These are phyloP conservation scores for Drosophila littoralis DNA, from an alignment of 1,140 invertebrate genomes.

Conservation along the genomic window DNA sequence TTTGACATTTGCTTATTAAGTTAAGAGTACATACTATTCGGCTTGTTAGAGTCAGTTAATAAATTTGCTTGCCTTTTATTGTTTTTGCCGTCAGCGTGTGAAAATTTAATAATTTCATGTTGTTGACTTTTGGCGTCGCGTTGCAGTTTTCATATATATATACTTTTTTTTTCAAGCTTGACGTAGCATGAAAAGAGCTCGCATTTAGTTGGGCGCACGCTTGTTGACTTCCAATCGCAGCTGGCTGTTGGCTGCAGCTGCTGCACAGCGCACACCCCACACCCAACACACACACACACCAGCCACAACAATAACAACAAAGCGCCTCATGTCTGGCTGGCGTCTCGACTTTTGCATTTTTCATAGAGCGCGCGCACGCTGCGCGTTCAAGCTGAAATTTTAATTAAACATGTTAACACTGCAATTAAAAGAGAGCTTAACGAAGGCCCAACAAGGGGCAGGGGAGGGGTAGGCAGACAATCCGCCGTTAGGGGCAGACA, in stretches of 20 bases:
- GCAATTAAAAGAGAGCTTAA: conserved; percentile 65
- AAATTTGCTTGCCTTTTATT: conserved; percentile 25
- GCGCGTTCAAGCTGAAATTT: conserved; percentile 70
- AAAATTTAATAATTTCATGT: conserved; percentile 74
- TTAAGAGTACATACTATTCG: conserved; percentile 11
- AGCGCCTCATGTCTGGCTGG: conserved; percentile 47
- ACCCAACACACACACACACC: conserved; percentile 8
- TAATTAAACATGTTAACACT: conserved; percentile 82
- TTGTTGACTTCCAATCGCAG: conserved; percentile 44
- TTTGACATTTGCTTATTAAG: neutral
- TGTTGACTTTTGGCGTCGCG: conserved; percentile 41
- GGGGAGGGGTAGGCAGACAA: neutral
- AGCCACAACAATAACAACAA: conserved; percentile 9
- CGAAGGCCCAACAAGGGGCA: neutral
- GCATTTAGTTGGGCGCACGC: conserved; percentile 44
- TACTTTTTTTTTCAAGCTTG: conserved; percentile 54
- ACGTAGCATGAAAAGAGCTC: conserved; percentile 74
- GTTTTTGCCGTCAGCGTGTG: conserved; percentile 55
- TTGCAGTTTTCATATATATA: conserved; percentile 11
- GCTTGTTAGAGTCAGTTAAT: neutral
- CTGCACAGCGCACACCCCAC: neutral
- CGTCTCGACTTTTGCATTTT: conserved; percentile 56
- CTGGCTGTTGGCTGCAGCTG: conserved; percentile 3
- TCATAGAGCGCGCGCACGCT: conserved; percentile 34
- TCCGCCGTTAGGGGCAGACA: conserved; percentile 6